A percentile compares a stretch with the other conserved stretches of the same genome.
These are phyloP conservation scores for Cephus sareptanus DNA, from an alignment of 2,888 invertebrate species.

Conservation along the genomic window DNA sequence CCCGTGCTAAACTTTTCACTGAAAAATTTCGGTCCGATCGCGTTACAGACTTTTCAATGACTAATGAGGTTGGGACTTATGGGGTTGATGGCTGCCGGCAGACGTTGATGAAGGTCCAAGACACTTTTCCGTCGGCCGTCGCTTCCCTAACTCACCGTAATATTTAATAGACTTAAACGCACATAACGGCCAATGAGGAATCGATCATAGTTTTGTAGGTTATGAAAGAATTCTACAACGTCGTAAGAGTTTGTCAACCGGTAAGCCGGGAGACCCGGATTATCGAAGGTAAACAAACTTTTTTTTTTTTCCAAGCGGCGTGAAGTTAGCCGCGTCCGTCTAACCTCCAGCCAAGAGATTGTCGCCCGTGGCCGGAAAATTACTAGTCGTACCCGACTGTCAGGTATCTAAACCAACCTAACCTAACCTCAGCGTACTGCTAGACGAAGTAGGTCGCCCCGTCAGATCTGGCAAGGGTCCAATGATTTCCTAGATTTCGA, in stretches of 20 bases:
- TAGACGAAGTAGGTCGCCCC: constrained; percentile 8
- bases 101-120: neutral
- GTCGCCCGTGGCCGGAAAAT: neutral
- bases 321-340: neutral
- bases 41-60: neutral
- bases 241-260: neutral
- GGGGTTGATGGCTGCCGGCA: neutral
- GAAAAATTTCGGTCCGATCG: neutral
- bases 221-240: neutral
- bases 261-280: neutral
- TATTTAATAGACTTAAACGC: neutral
- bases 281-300: neutral
- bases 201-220: neutral
- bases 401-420: neutral
- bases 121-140: neutral
- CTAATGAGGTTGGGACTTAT: neutral
- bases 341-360: neutral
- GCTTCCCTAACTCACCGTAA: neutral
- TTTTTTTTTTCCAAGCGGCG: neutral
- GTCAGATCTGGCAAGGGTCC: constrained; percentile 9
- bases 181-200: neutral
- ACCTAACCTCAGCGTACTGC: neutral
- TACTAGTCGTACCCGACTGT: neutral
- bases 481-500: constrained; percentile 1
- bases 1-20: neutral